These are phyloP conservation scores for Clarias macrocephalus DNA, from an alignment of 2,113 vertebrate genomes.

Conservation along the genomic window DNA sequence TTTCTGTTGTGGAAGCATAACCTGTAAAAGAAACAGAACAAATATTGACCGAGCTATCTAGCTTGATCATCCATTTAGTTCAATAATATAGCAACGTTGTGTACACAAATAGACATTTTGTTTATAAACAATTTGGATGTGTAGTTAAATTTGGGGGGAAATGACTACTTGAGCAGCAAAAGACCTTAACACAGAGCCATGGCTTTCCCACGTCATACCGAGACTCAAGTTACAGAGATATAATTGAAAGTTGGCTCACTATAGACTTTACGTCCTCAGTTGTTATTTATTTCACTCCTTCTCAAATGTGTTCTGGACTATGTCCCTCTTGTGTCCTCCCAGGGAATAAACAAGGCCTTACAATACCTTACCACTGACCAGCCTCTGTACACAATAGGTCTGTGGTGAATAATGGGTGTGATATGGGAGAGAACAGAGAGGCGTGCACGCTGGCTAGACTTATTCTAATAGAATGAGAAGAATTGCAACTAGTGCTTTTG, in stretches of 20 bases:
- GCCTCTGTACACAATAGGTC: constrained; percentile 37
- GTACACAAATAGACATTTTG: background rate
- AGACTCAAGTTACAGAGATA: constrained; percentile 22
- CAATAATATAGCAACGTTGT: background rate
- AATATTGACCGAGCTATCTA: background rate
- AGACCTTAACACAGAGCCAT: background rate
- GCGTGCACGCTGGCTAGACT: background rate
- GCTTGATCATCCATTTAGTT: background rate
- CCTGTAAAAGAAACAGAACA: constrained; percentile 25
- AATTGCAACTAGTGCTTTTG: background rate
- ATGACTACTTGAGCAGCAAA: constrained; percentile 17
- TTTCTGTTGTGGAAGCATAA: background rate
- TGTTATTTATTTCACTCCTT: background rate
- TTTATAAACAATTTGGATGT: background rate
- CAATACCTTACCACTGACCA: constrained; percentile 63
- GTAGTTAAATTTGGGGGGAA: background rate
- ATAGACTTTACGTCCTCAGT: constrained; percentile 3
- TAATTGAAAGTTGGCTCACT: constrained; percentile 16
- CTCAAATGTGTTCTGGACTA: constrained; percentile 45
- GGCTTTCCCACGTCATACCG: constrained; percentile 8
- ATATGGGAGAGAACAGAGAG: background rate
- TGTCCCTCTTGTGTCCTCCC: constrained; percentile 50
- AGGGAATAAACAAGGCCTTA: constrained; percentile 55
- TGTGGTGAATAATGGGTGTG: constrained; percentile 36
- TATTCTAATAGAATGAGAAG: background rate